Evolutionary conservation across 2,888 invertebrate genomes (phyloP).

Genomic region (Leucoma salicis): DNA sequence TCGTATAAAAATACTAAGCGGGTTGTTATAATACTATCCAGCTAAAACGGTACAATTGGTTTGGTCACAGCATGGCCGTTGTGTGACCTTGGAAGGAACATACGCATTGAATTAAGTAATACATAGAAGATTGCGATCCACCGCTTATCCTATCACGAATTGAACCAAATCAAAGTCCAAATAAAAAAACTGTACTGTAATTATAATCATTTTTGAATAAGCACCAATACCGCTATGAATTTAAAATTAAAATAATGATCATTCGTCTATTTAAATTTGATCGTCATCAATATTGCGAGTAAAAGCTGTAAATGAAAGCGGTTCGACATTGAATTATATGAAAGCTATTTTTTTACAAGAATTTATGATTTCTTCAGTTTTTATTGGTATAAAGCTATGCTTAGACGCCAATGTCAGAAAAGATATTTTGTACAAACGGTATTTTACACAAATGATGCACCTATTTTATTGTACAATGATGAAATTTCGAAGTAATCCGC

Average conservation of each 20-base stretch:
- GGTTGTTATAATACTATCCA: constrained; percentile 40
- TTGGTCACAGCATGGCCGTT: constrained; percentile 32
- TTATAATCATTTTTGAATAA: no score
- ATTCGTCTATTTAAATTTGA: neutral
- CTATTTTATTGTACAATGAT: neutral
- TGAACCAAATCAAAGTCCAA: no score
- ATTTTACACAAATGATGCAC: neutral
- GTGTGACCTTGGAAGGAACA: constrained; percentile 42
- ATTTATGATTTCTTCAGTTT: neutral
- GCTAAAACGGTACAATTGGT: constrained; percentile 35
- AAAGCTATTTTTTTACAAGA: neutral
- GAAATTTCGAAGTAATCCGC: neutral
- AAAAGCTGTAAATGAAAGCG: neutral
- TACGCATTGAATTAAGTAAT: neutral
- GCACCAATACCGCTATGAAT: no score
- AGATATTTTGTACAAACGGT: neutral
- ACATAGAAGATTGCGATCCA: neutral
- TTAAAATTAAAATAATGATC: no score
- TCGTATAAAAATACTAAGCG: constrained; percentile 42
- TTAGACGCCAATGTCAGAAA: neutral
- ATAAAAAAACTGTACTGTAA: no score
- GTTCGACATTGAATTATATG: neutral
- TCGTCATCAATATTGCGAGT: neutral
- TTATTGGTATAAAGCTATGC: neutral
- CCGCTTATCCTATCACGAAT: no score